Evolutionary conservation across 2,888 invertebrate species (phyloP), one percentile per base, ranked within the genome.

Genomic region (Pyralis farinalis): DNA sequence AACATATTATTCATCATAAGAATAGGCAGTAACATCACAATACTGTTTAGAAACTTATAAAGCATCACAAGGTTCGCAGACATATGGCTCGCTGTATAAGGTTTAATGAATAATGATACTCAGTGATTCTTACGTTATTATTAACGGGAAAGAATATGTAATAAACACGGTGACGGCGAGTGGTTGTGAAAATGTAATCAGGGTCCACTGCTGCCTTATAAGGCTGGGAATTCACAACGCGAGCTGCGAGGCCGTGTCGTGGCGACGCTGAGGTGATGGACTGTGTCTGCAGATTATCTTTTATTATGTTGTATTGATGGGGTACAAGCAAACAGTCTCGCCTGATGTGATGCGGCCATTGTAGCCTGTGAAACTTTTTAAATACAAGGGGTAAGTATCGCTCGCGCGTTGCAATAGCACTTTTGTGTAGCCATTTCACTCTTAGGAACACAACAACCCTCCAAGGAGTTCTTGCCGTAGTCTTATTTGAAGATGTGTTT

Each of bases 201-300:
- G 73, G 75, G 75, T 63, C 71, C 73, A 59, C 67, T 10, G 61
- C 51, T 59, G 42, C 75, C 75, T 42, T 76, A 68, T 61, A 72
- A 50, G 76, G 75, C 39, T 49, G 60, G 49, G 61, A 65, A 61
- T 54, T 54, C 25, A 28, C 32, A 49, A 2, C 16, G 45, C 34
- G 42, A 51, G 43, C 35, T 39, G 40, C 56, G 59, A 58, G 62
- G 63, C 55, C 57, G 61, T n/a, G n/a, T 49, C 58, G 55, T 46
- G 49, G 42, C 61, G 64, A 37, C 49, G 51, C 47, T 54, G 46
- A 35, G 42, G 11, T 53, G 54, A 41, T 47, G 50, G 37, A 7
- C 44, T 40, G 42, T 44, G 25, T 25, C 7, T n/a, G 8, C n/a
- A 7, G 25, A n/a, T n/a, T n/a, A n/a, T n/a, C n/a, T n/a, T n/a